Evolutionary conservation across 2,113 vertebrate species (phyloP).

Genomic region (Triplophysa dalaica): DNA sequence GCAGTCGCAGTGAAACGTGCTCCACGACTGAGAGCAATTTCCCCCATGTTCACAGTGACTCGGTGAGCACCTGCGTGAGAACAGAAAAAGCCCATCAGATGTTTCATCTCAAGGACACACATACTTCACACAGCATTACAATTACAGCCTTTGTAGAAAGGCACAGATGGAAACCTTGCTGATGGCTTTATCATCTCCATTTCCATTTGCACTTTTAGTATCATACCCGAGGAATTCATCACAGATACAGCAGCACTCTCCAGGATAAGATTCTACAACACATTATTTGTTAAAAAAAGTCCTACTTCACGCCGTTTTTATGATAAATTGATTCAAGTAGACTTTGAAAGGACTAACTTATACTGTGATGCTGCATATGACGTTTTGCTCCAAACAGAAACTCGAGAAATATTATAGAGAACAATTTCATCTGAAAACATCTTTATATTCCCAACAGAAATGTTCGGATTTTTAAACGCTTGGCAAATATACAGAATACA

Average conservation of each 20-base stretch:
- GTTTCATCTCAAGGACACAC: slow-evolving; percentile 18
- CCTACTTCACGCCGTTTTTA: no score
- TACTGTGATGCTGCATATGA: no score
- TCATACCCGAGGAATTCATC: not conserved
- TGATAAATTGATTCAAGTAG: no score
- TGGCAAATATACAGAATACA: no score
- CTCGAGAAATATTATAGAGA: no score
- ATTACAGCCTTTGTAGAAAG: slow-evolving; percentile 8
- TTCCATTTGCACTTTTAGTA: not conserved
- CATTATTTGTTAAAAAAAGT: no score
- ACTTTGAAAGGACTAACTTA: no score
- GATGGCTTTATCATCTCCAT: not conserved
- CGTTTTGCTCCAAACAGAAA: no score
- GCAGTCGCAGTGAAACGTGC: slow-evolving; percentile 88
- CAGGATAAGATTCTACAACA: no score
- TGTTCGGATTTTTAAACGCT: no score
- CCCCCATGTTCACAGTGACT: slow-evolving; percentile 93
- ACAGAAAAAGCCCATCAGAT: slow-evolving; percentile 21
- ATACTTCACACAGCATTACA: not conserved
- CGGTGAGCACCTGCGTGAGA: slow-evolving; percentile 81
- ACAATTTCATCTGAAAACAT: no score
- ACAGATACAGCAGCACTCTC: not conserved
- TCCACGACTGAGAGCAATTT: slow-evolving; percentile 91
- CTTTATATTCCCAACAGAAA: no score
- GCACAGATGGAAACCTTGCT: not conserved